These are phyloP conservation scores for Lonchura striata DNA, from an alignment of 2,113 vertebrate species.

Conservation along the genomic window DNA sequence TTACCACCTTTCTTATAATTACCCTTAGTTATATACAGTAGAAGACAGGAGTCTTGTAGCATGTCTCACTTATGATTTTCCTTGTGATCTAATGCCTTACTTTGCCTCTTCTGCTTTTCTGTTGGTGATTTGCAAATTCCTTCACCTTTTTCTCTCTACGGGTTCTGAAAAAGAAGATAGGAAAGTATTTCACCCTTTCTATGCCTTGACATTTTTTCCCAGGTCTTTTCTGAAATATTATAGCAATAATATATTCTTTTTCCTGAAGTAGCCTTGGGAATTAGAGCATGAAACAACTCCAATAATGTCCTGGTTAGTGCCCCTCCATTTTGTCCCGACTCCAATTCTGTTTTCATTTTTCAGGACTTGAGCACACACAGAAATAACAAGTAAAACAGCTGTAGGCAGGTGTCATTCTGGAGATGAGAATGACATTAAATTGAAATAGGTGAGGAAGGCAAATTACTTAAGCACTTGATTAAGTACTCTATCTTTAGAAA, in stretches of 20 bases:
- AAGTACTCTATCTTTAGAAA: not conserved
- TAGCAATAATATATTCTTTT: not conserved
- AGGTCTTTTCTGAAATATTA: not conserved
- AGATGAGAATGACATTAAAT: not conserved
- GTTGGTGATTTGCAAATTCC: not conserved
- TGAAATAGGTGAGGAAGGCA: not conserved
- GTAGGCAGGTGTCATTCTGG: not conserved
- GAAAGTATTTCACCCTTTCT: not conserved
- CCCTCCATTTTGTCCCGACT: rapidly evolving
- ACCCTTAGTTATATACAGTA: not conserved
- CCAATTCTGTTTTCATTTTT: not conserved
- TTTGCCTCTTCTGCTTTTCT: not conserved
- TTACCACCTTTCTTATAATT: not conserved
- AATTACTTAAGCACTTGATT: not conserved
- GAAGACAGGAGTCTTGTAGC: not conserved
- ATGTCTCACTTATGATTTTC: not conserved
- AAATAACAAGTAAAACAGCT: not conserved
- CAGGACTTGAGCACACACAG: not conserved
- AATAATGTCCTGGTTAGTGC: not conserved
- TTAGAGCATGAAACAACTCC: not conserved
- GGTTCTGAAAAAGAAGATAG: not conserved
- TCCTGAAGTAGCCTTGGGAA: not conserved
- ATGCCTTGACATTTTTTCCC: not conserved
- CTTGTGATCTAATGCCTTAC: not conserved
- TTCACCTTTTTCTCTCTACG: not conserved